Evolutionary conservation across 2,888 invertebrate genomes (phyloP).

Genomic region (Epiblema foenella): DNA sequence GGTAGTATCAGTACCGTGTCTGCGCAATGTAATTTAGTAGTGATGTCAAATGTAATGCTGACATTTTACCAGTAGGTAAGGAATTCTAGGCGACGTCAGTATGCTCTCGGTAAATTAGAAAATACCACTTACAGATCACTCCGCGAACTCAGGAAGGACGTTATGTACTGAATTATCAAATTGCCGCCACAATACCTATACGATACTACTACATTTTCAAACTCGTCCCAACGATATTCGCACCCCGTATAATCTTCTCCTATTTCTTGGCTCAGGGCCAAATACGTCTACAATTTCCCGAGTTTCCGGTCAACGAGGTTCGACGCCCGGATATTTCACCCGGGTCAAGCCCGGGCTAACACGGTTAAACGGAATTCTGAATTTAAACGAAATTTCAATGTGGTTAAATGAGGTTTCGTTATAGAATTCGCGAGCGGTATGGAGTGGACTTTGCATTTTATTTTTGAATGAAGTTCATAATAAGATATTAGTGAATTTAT

Average conservation of each 20-base stretch:
- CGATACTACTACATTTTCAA: not conserved
- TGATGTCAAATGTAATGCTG: too few species aligned
- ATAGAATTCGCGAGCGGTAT: not conserved
- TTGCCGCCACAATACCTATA: too few species aligned
- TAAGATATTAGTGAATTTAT: too few species aligned
- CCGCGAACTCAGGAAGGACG: too few species aligned
- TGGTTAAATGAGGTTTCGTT: not conserved
- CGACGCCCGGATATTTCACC: constrained; percentile 32
- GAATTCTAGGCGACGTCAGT: too few species aligned
- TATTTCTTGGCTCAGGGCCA: constrained; percentile 30
- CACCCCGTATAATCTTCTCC: constrained; percentile 4
- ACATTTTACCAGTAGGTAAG: too few species aligned
- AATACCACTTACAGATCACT: too few species aligned
- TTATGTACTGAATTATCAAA: too few species aligned
- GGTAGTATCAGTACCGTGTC: too few species aligned
- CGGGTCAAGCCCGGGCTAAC: constrained; percentile 18
- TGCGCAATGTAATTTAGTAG: too few species aligned
- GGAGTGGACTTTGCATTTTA: not conserved
- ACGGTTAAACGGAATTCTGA: not conserved
- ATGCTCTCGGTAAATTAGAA: too few species aligned
- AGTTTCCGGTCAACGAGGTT: constrained; percentile 6
- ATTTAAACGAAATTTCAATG: not conserved
- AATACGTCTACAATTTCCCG: constrained; percentile 32
- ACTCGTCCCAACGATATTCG: not conserved
- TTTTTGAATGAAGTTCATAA: not conserved